Evolutionary conservation across 2,797 vertebrate species (phyloP), one percentile per base, ranked within the genome.

Genomic region (Semotilus atromaculatus): DNA sequence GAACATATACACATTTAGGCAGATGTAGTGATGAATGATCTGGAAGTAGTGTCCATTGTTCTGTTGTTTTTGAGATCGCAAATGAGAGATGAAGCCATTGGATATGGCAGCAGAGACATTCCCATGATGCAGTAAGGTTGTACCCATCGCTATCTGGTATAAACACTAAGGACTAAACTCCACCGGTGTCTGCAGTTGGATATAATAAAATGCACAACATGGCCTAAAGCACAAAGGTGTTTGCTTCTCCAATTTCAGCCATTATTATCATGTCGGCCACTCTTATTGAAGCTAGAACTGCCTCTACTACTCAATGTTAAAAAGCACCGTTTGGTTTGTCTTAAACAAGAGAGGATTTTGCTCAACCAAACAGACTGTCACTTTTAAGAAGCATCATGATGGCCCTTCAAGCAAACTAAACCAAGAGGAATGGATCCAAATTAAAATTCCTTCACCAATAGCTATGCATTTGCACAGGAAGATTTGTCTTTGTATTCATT

Each of bases 121-220:
- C 53, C 74, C 14, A 40, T 60, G 53, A 76, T 76, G 53, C 53
- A 76, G 34, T 40, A 19, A 36, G 53, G 13, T 34, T 76, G 74
- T 58, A 58, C 53, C 53, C 34, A 58, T 76, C 23, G n/a, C 9
- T 77, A 2, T 77, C 5, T 19, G 14, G 40, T 19, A 43, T 26
- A 55, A 19, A 40, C 23, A 26, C 13, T 38, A 6, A 60, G 53
- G n/a, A 26, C 10, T 48, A 9, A 48, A 29, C n/a, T 34, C 19
- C 29, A 8, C 29, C 0, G 5, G 29, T 71, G 48, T 34, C 48
- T 74, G 29, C 72, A 53, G 19, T 53, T 74, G 13, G 21, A 53
- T 34, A 7, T 31, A 10, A 34, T 34, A 26, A 76, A 76, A 38
- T 58, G 55, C 10, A 58, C 55, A 58, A n/a, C 23, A n/a, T 18